A percentile compares a stretch with the other conserved stretches of the same genome.
Conservation (phyloP, 1,140 invertebrate genomes). For the Antheraea mylitta region DNA sequence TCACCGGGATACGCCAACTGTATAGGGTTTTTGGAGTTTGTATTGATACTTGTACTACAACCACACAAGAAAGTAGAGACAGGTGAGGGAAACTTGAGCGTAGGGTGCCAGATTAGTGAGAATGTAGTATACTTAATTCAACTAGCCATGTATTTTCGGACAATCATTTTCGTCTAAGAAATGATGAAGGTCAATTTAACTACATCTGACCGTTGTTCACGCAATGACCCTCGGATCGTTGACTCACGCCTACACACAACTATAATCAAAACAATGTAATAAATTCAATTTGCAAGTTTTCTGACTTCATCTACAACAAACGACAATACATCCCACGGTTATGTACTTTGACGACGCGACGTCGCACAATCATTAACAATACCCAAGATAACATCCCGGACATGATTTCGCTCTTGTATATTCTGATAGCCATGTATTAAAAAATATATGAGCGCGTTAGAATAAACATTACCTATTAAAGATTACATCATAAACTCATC, state of each 20-base stretch:
- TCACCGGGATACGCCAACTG: no score
- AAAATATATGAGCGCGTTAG: neutral
- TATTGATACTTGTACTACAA: no score
- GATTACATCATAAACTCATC: no score
- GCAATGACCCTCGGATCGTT: neutral
- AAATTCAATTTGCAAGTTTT: slow-evolving; percentile 1
- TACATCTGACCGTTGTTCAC: neutral
- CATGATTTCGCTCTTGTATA: neutral
- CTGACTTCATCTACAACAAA: neutral
- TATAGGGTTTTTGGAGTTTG: no score
- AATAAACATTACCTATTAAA: neutral
- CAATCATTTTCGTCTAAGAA: neutral
- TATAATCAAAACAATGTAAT: neutral
- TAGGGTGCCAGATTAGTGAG: no score
- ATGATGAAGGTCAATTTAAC: neutral
- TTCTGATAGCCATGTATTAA: neutral
- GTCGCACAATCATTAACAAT: neutral
- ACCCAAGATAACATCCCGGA: neutral
- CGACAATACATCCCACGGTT: neutral
- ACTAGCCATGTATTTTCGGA: neutral
- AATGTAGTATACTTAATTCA: neutral
- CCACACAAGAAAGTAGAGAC: no score
- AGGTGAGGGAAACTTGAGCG: no score
- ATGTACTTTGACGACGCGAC: neutral
- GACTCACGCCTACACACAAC: neutral